Conservation (phyloP, 2,888 invertebrate genomes). For the Byasa hedistus region DNA sequence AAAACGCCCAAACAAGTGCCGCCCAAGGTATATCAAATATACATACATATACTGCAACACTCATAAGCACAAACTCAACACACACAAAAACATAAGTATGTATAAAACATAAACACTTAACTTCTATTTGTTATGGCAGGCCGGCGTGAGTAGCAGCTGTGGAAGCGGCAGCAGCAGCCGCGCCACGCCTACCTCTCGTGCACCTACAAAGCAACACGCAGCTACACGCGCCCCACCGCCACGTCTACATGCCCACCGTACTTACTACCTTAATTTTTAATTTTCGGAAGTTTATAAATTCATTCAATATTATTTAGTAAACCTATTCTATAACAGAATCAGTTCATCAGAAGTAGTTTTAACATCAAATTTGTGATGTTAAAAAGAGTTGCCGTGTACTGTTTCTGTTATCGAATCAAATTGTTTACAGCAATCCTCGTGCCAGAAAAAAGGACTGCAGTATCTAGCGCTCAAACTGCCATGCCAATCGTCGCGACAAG, state of each 20-base stretch:
- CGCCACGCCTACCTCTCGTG: conserved; percentile 49
- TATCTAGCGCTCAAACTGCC: conserved; percentile 36
- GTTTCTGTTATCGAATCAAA: background rate
- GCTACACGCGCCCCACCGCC: conserved; percentile 66
- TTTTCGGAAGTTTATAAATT: too few species aligned
- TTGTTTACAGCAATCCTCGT: conserved; percentile 34
- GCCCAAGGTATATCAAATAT: conserved; percentile 60
- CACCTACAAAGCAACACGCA: conserved; percentile 56
- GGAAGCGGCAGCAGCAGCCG: conserved; percentile 48
- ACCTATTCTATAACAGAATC: too few species aligned
- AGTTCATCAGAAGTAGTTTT: too few species aligned
- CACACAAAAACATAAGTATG: background rate
- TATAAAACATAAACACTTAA: background rate
- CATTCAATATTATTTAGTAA: too few species aligned
- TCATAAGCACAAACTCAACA: background rate
- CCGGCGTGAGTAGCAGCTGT: conserved; percentile 42
- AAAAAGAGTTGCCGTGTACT: too few species aligned
- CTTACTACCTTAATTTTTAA: background rate
- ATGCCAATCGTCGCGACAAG: conserved; percentile 12
- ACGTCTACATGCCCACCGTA: conserved; percentile 75
- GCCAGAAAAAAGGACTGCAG: conserved; percentile 37
- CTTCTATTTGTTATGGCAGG: conserved; percentile 5
- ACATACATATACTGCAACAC: conserved; percentile 43
- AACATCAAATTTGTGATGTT: too few species aligned
- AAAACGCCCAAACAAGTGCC: conserved; percentile 69